Evolutionary conservation across 2,113 vertebrate genomes (phyloP).

Genomic region (Catharus bicknelli): DNA sequence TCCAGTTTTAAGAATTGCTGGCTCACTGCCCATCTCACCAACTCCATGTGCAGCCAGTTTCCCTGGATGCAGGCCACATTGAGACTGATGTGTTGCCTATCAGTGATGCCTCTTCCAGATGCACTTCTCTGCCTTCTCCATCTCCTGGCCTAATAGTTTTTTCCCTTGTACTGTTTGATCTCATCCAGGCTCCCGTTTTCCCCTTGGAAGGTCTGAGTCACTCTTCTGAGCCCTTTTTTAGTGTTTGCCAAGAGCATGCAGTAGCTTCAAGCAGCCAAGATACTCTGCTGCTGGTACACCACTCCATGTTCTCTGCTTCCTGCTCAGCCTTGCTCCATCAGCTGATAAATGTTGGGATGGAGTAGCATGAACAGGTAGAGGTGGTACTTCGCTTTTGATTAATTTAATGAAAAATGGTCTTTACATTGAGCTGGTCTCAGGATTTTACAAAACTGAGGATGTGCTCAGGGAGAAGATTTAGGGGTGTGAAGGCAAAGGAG

Average conservation of each 20-base stretch:
- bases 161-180: neutral
- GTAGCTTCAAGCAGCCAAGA: neutral
- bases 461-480: neutral
- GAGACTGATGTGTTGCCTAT: neutral
- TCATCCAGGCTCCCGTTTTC: neutral
- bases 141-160: neutral
- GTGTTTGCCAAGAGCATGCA: neutral
- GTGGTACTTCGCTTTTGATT: neutral
- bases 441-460: neutral
- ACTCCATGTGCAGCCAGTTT: neutral
- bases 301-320: neutral
- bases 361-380: neutral
- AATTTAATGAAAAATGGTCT: neutral
- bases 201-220: neutral
- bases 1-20: neutral
- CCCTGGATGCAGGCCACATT: neutral
- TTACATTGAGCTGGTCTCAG: neutral
- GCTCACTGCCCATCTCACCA: neutral
- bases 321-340: accelerated
- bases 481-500: neutral
- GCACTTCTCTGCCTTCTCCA: neutral
- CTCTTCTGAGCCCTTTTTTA: neutral
- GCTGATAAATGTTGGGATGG: neutral
- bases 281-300: neutral
- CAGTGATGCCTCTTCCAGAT: neutral